Conservation (phyloP, 2,797 vertebrate genomes). For the Lepilemur septentrionalis region DNA sequence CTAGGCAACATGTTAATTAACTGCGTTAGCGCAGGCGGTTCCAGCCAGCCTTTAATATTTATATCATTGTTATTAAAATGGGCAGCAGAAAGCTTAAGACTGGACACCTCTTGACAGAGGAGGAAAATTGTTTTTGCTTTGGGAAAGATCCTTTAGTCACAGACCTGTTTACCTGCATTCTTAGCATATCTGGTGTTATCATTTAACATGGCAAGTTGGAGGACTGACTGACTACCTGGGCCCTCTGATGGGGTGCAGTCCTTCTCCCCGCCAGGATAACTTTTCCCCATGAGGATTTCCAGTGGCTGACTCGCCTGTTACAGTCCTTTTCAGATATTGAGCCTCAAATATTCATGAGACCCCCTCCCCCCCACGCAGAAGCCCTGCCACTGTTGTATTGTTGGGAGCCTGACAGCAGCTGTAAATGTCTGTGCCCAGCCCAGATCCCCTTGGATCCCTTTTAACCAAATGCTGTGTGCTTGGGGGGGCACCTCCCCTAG, state of each 20-base stretch:
- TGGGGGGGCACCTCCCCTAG: rapidly evolving
- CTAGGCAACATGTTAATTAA: conserved; percentile 79
- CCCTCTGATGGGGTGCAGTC: background rate
- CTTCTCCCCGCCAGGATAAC: background rate
- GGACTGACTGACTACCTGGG: background rate
- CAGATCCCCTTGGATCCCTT: background rate
- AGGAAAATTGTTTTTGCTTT: conserved; percentile 41
- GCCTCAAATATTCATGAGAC: background rate
- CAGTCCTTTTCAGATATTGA: background rate
- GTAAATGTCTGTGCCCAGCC: background rate
- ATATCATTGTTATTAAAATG: conserved; percentile 72
- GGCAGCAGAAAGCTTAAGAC: conserved; percentile 69
- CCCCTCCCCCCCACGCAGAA: background rate
- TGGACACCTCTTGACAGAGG: conserved; percentile 81
- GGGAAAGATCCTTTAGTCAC: background rate
- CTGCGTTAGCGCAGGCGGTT: conserved; percentile 60
- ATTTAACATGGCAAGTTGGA: background rate
- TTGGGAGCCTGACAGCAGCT: background rate
- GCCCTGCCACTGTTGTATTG: background rate
- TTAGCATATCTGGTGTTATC: background rate
- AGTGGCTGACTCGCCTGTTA: background rate
- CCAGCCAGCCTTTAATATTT: conserved; percentile 69
- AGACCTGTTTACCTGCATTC: background rate
- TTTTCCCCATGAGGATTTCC: background rate
- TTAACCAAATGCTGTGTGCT: background rate